Base-by-base conservation (phyloP, 2,888 invertebrate species). In the Phaonia tiefii region DNA sequence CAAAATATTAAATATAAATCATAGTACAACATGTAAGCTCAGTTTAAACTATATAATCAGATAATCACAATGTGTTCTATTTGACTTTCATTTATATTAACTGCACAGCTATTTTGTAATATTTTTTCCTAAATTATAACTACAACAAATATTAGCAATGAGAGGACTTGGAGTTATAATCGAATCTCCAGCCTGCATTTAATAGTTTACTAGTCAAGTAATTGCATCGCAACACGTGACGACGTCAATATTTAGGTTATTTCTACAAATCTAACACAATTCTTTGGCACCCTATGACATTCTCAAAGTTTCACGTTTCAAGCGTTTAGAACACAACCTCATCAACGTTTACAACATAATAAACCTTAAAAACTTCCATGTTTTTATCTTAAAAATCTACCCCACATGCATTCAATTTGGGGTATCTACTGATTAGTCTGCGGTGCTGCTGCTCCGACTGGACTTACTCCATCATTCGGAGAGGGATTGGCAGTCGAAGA, bases 401-500 rank as follows among this genome's bases (percentile, higher is more conserved):
- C n/a, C n/a, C n/a, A n/a, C n/a, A n/a, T n/a, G n/a, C n/a, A n/a
- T n/a, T n/a, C n/a, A n/a, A n/a, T n/a, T n/a, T n/a, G n/a, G n/a
- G n/a, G n/a, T 8, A 15, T 60, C 20, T 60, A 87, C 79, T 87
- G 86, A 83, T 87, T 87, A 39, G 87, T 83, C 72, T 86, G 86
- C 17, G 82, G 69, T 26, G 81, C 60, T 1, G 70, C 76, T 1
- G 78, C 82, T 5, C 82, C 71, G 10, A 70, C 77, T 51, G 51
- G 51, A 10, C 81, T 60, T 17, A 56, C 60, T 25, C 44, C 58
- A 46, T 70, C 78, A 17, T 75, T 79, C 26, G 79, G 80, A 31
- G 72, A 56, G 1, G 67, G 37, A 37, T 46, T 51, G 67, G 58
- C 70, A 3, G 54, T 69, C 10, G 74, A 20, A 26, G 76, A 37